Percentiles rank a stretch among this genome's conserved stretches.
Conservation (phyloP, 2,113 vertebrate species). For the Probosciger aterrimus region DNA sequence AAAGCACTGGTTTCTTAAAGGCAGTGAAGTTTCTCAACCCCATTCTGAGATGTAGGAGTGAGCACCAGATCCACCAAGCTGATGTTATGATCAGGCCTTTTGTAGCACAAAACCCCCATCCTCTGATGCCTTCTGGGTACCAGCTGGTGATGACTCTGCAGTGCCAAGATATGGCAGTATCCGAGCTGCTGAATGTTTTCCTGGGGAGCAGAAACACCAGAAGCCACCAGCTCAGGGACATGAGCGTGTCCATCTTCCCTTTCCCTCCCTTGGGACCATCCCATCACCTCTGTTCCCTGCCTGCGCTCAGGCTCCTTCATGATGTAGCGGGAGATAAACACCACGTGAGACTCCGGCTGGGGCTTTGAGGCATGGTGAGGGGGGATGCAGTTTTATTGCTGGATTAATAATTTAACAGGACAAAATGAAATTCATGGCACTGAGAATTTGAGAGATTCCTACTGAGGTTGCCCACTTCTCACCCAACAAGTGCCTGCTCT, state of each 20-base stretch:
- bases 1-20: neutral
- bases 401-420: slow-evolving; percentile 49
- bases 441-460: neutral
- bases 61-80: neutral
- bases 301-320: neutral
- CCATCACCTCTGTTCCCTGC: neutral
- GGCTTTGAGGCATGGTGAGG: neutral
- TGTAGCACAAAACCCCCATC: neutral
- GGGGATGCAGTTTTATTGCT: neutral
- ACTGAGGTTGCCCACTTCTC: neutral
- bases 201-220: neutral
- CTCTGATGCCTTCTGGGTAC: neutral
- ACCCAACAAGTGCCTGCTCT: neutral
- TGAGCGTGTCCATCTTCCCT: neutral
- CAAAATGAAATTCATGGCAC: slow-evolving; percentile 22
- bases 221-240: neutral
- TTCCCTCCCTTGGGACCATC: neutral
- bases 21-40: neutral
- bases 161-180: accelerated
- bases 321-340: neutral
- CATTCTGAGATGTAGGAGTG: neutral
- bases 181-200: neutral
- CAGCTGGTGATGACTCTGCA: neutral
- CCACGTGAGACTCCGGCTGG: neutral
- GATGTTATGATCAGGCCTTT: neutral